A percentile compares a stretch with the other conserved stretches of the same genome.
phyloP scores from a whole-genome alignment of 2,113 vertebrate genomes.

The Pipra filicauda region DNA sequence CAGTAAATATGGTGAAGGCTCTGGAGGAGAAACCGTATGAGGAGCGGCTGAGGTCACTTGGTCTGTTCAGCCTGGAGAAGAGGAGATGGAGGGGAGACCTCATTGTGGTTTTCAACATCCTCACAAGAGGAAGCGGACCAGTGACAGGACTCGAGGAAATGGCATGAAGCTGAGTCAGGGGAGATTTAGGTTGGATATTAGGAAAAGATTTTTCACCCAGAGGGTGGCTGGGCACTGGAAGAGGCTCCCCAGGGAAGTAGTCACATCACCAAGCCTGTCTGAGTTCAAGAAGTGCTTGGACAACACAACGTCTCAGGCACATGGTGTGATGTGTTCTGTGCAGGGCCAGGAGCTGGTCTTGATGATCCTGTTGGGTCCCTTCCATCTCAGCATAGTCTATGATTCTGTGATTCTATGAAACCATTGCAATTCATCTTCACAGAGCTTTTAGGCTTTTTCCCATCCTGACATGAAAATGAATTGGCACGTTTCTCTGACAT shows the following conservation, averaged over 20 bases:
- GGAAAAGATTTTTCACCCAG: background rate
- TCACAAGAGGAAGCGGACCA: background rate
- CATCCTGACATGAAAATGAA: background rate
- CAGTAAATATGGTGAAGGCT: background rate
- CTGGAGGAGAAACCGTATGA: fast-evolving
- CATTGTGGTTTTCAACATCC: background rate
- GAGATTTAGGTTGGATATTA: background rate
- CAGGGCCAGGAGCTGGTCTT: background rate
- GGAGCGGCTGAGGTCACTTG: background rate
- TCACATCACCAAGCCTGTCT: background rate
- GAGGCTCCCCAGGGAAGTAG: background rate
- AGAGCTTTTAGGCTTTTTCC: background rate
- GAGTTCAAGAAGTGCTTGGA: background rate
- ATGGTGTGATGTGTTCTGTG: background rate
- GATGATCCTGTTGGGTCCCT: background rate
- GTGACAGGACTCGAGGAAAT: background rate
- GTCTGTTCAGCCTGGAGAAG: background rate
- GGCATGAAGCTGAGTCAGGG: background rate
- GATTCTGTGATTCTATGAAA: background rate
- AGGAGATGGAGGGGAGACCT: background rate
- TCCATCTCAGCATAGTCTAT: background rate
- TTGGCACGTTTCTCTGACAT: background rate
- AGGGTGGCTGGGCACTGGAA: background rate
- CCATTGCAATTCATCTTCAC: background rate
- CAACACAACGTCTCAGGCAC: background rate